These are phyloP conservation scores for Hyaena hyaena DNA, from an alignment of 2,113 vertebrate genomes.

Conservation along the genomic window DNA sequence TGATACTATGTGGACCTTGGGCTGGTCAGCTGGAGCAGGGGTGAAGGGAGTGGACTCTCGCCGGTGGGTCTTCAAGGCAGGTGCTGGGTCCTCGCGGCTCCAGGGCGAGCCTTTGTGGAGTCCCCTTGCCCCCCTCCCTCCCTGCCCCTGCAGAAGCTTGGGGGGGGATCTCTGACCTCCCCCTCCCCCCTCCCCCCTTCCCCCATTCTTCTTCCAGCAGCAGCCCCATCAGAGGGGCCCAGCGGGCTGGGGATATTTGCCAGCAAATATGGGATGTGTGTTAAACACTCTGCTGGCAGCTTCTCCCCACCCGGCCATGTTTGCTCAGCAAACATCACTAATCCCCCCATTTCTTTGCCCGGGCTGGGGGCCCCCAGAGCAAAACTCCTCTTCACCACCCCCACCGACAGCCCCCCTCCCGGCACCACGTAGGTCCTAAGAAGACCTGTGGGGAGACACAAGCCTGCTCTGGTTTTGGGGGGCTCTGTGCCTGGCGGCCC, in stretches of 20 bases:
- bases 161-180: background rate
- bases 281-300: constrained; percentile 72
- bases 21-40: background rate
- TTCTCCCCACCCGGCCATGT: constrained; percentile 75
- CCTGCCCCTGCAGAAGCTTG: background rate
- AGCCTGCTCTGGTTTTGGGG: background rate
- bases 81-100: rapidly evolving
- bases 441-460: background rate
- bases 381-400: constrained; percentile 10
- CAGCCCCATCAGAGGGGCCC: background rate
- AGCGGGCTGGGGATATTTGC: constrained; percentile 78
- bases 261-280: constrained; percentile 80
- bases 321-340: constrained; percentile 87
- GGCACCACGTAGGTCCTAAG: background rate
- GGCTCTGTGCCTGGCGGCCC: rapidly evolving
- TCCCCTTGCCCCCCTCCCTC: too few relatives aligned
- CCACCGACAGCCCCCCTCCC: background rate
- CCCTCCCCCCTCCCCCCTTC: too few relatives aligned
- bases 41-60: background rate
- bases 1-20: background rate
- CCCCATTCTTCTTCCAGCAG: background rate
- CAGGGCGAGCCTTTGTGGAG: too few relatives aligned
- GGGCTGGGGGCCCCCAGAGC: constrained; percentile 68
- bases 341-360: constrained; percentile 75
- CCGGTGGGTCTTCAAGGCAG: background rate